A percentile compares a stretch with the other conserved stretches of the same genome.
Conservation (phyloP, 2,797 vertebrate genomes). For the Argya squamiceps region DNA sequence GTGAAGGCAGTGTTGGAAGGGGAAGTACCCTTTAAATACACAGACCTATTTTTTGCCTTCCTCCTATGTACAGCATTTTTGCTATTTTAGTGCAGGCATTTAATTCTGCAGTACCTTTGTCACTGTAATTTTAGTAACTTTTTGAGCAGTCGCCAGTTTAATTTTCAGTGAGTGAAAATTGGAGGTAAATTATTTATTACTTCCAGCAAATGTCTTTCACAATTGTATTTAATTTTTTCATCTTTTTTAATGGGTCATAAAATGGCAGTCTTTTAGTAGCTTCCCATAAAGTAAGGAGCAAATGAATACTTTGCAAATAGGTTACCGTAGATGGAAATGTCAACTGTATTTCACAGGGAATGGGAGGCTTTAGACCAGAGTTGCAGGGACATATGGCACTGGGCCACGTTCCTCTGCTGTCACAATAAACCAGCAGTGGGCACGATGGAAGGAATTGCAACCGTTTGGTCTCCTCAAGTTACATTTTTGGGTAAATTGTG, state of each 20-base stretch:
- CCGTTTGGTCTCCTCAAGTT: not conserved
- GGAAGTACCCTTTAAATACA: not conserved
- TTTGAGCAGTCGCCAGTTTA: conserved; percentile 77
- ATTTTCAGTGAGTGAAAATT: conserved; percentile 76
- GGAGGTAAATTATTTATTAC: conserved; percentile 80
- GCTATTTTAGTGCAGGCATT: conserved; percentile 50
- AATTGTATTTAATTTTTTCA: conserved; percentile 78
- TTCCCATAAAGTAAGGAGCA: conserved; percentile 69
- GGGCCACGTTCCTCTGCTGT: not conserved
- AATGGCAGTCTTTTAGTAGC: conserved; percentile 73
- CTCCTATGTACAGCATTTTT: conserved; percentile 9
- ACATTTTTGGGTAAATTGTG: not conserved
- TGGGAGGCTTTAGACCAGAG: conserved; percentile 19
- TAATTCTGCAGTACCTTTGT: conserved; percentile 69
- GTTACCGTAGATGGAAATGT: conserved; percentile 69
- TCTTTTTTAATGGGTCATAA: conserved; percentile 77
- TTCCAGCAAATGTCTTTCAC: conserved; percentile 76
- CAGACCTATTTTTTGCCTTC: not conserved
- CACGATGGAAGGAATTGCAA: not conserved
- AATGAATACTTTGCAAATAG: conserved; percentile 74
- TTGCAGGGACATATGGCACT: not conserved
- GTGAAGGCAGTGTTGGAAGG: not conserved
- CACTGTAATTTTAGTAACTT: conserved; percentile 76
- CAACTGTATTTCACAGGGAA: conserved; percentile 65
- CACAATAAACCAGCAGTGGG: not conserved